Base-by-base conservation (phyloP, 2,113 vertebrate species). In the Ia io region DNA sequence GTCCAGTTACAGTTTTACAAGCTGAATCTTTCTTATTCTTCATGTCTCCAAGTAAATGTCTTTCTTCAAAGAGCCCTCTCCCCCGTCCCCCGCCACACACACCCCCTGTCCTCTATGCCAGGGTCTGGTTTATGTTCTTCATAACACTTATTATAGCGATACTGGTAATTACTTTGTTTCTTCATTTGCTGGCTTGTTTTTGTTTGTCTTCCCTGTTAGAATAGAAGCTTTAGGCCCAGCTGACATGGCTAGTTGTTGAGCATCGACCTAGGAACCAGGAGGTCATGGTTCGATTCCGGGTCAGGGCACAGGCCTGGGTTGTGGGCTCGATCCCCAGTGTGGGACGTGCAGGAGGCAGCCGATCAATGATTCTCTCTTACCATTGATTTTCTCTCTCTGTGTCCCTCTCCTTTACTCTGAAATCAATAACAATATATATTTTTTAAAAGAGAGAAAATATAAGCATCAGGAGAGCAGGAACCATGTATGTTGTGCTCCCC, bases 181-280 rank as follows among this genome's bases (percentile, higher is more conserved):
- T 76, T 89, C 59, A 70, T 20, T 32, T 65, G 35, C 61, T 90
- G 49, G 77, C n/a, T 23, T 93, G 65, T 82, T 92, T 35, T 37
- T 80, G 23, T 59, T 88, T n/a, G 8, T 67, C 87, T 84, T 63
- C 28, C 28, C 35, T 44, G 11, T 78, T 59, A 90, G 90, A 88
- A 59, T 77, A 71, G 37, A 70, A 65, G 25, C 42, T 70, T 70
- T 49, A 53, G 51, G 51, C 51, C 18, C 51, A 2, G 51, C 51
- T 53, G 51, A 22, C 1, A 6, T 53, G 51, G 6, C 51, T 53
- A 53, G 18, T 53, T 20, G 51, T 53, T 51, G 51, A 53, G 51
- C 5, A 2, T 22, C 4, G 20, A 53, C 51, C 18, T 53, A 8
- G 6, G 51, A 53, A 53, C 51, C 51, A 22, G 51, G 51, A 53